Percentiles rank a stretch among this genome's conserved stretches.
Conservation (phyloP, 2,888 invertebrate genomes). For the Meloe dianella region DNA sequence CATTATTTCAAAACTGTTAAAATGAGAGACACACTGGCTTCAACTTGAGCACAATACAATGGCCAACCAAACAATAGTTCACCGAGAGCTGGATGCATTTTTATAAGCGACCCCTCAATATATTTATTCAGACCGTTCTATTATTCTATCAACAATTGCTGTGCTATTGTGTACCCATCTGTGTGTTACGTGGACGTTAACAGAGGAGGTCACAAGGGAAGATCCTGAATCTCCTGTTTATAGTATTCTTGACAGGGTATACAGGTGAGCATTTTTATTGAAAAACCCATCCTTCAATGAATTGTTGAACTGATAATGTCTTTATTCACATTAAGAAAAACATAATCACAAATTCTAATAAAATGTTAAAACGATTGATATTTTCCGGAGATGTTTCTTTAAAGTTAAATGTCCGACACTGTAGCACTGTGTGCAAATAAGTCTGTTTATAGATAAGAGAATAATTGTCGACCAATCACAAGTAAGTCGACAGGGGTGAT, state of each 20-base stretch:
- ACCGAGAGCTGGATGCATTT: slow-evolving; percentile 43
- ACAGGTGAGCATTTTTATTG: slow-evolving; percentile 27
- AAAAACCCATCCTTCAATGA: not conserved
- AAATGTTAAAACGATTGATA: not conserved
- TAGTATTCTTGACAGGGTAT: slow-evolving; percentile 39
- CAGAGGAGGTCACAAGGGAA: slow-evolving; percentile 15
- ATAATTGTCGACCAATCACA: slow-evolving; percentile 57
- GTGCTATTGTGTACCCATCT: slow-evolving; percentile 57
- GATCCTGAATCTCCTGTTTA: slow-evolving; percentile 26
- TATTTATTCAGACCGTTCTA: slow-evolving; percentile 56
- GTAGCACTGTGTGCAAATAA: slow-evolving; percentile 49
- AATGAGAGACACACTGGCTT: slow-evolving; percentile 48
- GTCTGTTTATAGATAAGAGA: slow-evolving; percentile 52
- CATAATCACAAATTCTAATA: not conserved
- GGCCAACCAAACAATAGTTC: slow-evolving; percentile 45
- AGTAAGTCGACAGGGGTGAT: slow-evolving; percentile 51
- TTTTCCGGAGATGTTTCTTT: slow-evolving; percentile 1
- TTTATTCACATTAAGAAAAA: not conserved
- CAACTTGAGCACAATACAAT: slow-evolving; percentile 42
- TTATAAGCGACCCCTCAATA: slow-evolving; percentile 47
- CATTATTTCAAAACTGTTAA: slow-evolving; percentile 48
- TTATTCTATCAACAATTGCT: slow-evolving; percentile 58
- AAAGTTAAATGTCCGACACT: slow-evolving; percentile 1
- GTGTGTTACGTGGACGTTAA: slow-evolving; percentile 44
- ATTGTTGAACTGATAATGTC: slow-evolving; percentile 11